These are phyloP conservation scores for Autographa gamma DNA, from an alignment of 2,888 invertebrate species.

Conservation along the genomic window DNA sequence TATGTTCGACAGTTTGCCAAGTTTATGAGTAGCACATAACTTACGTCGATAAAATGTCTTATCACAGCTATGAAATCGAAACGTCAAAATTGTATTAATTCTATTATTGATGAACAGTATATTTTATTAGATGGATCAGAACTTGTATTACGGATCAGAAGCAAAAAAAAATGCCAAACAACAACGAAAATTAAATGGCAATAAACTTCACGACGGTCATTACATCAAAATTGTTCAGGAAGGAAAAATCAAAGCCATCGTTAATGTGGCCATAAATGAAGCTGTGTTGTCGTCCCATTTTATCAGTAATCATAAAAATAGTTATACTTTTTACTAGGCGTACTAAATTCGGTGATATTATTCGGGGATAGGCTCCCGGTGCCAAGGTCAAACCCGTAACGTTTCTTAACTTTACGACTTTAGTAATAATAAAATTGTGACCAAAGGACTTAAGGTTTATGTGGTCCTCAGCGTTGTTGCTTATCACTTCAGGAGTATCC, in stretches of 20 bases:
- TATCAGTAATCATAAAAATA: conserved; percentile 61
- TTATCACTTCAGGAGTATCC: conserved; percentile 45
- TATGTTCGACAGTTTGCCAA: too few relatives aligned
- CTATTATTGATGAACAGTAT: too few relatives aligned
- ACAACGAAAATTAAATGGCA: conserved; percentile 35
- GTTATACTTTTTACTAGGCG: conserved; percentile 58
- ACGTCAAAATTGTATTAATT: too few relatives aligned
- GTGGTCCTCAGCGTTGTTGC: conserved; percentile 50
- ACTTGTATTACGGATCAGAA: neutral
- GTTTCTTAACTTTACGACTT: conserved; percentile 66
- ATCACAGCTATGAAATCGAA: too few relatives aligned
- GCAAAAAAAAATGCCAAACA: conserved; percentile 10
- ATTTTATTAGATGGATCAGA: too few relatives aligned
- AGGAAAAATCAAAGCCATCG: conserved; percentile 46
- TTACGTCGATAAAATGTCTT: too few relatives aligned
- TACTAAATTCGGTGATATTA: conserved; percentile 58
- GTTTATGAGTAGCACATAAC: too few relatives aligned
- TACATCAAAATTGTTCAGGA: conserved; percentile 32
- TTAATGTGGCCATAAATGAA: conserved; percentile 53
- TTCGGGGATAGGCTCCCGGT: conserved; percentile 46
- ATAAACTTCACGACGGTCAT: conserved; percentile 30
- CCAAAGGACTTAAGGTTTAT: conserved; percentile 64
- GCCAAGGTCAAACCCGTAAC: conserved; percentile 60
- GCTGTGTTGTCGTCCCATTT: conserved; percentile 53
- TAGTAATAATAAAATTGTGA: conserved; percentile 66